Percentiles rank a stretch among this genome's conserved stretches.
phyloP scores from a whole-genome alignment of 2,113 vertebrate genomes.

The Xiphorhynchus elegans region DNA sequence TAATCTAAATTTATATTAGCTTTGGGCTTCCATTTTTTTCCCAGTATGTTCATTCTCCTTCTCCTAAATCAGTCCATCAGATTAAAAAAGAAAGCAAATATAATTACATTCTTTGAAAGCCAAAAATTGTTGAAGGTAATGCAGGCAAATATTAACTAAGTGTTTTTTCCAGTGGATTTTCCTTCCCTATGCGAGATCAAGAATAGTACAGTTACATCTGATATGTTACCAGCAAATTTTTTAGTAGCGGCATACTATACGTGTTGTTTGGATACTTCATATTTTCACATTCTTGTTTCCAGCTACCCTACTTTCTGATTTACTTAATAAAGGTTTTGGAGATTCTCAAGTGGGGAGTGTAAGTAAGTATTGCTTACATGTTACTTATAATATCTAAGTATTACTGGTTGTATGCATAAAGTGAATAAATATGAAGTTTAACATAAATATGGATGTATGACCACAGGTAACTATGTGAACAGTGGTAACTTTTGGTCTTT shows the following conservation, averaged over 20 bases:
- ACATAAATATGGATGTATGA: not conserved
- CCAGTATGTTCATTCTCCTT: not conserved
- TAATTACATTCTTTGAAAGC: not conserved
- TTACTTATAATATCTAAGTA: not conserved
- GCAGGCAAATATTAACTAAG: not conserved
- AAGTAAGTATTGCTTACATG: not conserved
- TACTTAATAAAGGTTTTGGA: not conserved
- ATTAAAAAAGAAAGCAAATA: not conserved
- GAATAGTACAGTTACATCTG: not conserved
- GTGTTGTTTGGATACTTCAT: not conserved
- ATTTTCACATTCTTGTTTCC: not conserved
- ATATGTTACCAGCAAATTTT: not conserved
- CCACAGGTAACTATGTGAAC: not conserved
- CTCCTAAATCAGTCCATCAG: not conserved
- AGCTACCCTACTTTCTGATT: not conserved
- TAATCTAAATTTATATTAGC: not conserved
- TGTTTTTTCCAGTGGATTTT: not conserved
- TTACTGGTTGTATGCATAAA: not conserved
- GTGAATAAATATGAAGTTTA: not conserved
- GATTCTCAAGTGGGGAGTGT: not conserved
- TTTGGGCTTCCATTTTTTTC: not conserved
- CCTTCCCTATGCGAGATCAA: not conserved
- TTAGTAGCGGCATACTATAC: not conserved
- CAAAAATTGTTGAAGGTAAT: not conserved
- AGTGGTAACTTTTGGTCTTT: not conserved